Conservation (phyloP, 2,888 invertebrate genomes). For the Dusona sp. region DNA sequence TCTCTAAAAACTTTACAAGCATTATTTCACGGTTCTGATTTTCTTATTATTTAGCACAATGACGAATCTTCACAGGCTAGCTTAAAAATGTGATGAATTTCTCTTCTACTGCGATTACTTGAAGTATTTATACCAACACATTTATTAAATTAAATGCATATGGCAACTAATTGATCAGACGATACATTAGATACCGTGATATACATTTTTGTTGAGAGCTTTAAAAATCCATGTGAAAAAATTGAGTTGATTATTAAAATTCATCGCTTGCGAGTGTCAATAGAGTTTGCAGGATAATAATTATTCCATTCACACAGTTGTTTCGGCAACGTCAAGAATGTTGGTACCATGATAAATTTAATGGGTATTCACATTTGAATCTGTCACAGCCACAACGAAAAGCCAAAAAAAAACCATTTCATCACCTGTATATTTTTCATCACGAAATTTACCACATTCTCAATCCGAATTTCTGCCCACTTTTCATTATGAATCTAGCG, state of each 20-base stretch:
- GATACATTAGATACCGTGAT: too few species aligned
- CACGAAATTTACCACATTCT: neutral
- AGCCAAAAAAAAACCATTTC: neutral
- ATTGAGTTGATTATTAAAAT: neutral
- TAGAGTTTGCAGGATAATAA: neutral
- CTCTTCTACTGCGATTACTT: too few species aligned
- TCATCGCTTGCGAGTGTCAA: neutral
- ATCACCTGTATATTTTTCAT: slow-evolving; percentile 4
- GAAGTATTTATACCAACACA: too few species aligned
- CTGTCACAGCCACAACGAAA: neutral
- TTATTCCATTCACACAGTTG: neutral
- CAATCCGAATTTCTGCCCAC: neutral
- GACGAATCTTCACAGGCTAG: neutral
- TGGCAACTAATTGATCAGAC: too few species aligned
- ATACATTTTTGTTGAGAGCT: too few species aligned
- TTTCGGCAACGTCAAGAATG: neutral
- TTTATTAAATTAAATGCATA: too few species aligned
- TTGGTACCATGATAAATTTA: slow-evolving; percentile 8
- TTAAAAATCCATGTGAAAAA: too few species aligned
- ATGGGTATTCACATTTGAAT: neutral
- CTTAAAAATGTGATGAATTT: too few species aligned
- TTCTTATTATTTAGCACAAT: neutral
- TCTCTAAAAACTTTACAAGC: neutral
- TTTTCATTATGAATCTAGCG: slow-evolving; percentile 14
- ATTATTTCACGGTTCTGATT: neutral